A percentile compares a stretch with the other conserved stretches of the same genome.
Evolutionary conservation across 37 sponge, comb jelly and placozoan genomes (phyloP).

Genomic region (Halichondria panicea): DNA sequence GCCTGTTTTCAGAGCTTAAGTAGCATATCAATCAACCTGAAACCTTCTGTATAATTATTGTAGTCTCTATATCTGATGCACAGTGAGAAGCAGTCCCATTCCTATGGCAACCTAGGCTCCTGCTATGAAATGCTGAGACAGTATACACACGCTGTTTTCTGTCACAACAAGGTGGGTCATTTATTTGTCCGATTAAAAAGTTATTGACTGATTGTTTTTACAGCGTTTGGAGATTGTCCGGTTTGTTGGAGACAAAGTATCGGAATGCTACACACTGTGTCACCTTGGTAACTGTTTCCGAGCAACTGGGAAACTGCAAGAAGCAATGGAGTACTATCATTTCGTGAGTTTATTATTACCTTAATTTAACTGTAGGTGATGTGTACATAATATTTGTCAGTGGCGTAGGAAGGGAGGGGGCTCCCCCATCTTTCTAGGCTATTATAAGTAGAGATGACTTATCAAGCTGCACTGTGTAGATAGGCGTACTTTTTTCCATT

Average conservation of each 20-base stretch:
- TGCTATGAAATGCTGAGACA: conserved; percentile 67
- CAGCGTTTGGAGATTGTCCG: conserved; percentile 62
- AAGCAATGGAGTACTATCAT: conserved; percentile 64
- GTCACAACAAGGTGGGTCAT: conserved; percentile 50
- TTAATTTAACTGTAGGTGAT: not conserved
- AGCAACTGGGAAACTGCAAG: conserved; percentile 34
- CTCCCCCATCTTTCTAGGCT: too few species aligned
- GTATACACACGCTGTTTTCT: conserved; percentile 65
- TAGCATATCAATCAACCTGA: too few species aligned
- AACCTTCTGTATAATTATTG: not conserved
- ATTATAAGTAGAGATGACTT: too few species aligned
- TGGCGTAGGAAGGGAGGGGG: not conserved
- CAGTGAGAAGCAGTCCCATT: conserved; percentile 61
- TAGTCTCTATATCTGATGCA: not conserved
- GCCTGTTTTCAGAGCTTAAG: not conserved
- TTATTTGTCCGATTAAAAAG: not conserved
- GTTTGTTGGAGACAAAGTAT: conserved; percentile 24
- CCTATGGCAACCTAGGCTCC: conserved; percentile 64
- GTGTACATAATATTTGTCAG: not conserved
- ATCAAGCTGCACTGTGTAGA: too few species aligned
- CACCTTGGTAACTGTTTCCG: conserved; percentile 75
- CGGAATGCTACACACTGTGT: conserved; percentile 61
- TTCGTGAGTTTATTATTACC: conserved; percentile 19
- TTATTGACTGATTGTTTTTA: not conserved
- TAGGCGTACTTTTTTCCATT: too few species aligned